Conservation (phyloP, 2,113 vertebrate genomes). For the Sinosuthora webbiana region DNA sequence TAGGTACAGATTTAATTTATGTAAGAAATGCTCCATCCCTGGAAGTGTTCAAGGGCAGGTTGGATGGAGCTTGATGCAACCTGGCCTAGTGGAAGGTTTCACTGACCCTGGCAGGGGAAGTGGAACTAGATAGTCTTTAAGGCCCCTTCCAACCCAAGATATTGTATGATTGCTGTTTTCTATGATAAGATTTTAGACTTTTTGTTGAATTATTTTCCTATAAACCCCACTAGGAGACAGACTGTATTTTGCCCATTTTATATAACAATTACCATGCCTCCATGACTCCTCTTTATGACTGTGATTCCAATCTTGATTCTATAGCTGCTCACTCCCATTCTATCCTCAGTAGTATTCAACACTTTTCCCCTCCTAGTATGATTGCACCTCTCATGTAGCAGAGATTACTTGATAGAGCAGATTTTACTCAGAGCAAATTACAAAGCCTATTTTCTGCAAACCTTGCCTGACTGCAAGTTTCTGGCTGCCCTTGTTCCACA, state of each 20-base stretch:
- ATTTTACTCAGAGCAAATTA: conserved; percentile 8
- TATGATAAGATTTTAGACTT: not conserved
- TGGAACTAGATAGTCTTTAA: not conserved
- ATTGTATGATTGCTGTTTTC: not conserved
- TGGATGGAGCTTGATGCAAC: not conserved
- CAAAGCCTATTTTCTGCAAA: conserved; percentile 6
- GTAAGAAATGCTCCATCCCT: not conserved
- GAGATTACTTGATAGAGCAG: not conserved
- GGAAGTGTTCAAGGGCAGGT: not conserved
- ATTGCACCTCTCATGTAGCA: not conserved
- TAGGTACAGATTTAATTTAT: not conserved
- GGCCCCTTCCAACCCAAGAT: not conserved
- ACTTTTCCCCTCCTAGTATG: not conserved
- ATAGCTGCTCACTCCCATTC: not conserved
- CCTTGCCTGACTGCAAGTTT: not conserved
- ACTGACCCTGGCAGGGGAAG: not conserved
- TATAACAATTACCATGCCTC: not conserved
- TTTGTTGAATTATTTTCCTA: not conserved
- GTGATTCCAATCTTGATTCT: not conserved
- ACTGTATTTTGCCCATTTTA: not conserved
- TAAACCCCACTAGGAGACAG: not conserved
- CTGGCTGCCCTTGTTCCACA: not conserved
- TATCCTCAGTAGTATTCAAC: not conserved
- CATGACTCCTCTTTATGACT: not conserved
- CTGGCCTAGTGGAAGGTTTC: not conserved